Percentiles rank a stretch among this genome's conserved stretches.
Conservation (phyloP, 2,888 invertebrate species). For the Philhelius pedissequus region DNA sequence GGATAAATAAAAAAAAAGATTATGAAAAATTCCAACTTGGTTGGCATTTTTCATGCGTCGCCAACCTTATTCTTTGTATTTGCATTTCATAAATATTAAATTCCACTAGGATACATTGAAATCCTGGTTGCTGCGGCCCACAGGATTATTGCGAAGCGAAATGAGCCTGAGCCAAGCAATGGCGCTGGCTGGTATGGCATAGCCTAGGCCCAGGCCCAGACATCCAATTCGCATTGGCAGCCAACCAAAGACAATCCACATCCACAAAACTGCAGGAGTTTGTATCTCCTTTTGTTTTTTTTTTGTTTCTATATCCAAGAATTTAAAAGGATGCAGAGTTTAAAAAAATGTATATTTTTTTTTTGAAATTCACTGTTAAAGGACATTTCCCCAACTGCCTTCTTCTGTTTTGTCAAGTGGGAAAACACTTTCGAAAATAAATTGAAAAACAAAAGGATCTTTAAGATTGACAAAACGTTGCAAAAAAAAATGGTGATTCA, state of each 20-base stretch:
- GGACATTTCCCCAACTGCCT: slow-evolving; percentile 20
- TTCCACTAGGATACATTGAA: slow-evolving; percentile 57
- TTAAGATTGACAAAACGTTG: slow-evolving; percentile 29
- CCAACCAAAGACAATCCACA: slow-evolving; percentile 65
- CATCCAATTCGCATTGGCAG: slow-evolving; percentile 65
- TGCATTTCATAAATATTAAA: slow-evolving; percentile 69
- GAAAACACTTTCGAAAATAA: slow-evolving; percentile 66
- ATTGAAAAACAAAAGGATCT: slow-evolving; percentile 64
- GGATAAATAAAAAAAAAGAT: neutral
- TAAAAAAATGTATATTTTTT: slow-evolving; percentile 16
- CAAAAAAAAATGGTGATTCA: slow-evolving; percentile 13
- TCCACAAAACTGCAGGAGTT: slow-evolving; percentile 57
- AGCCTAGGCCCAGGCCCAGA: too few species aligned
- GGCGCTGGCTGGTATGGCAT: slow-evolving; percentile 39
- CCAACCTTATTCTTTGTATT: slow-evolving; percentile 63
- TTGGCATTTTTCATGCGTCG: slow-evolving; percentile 64
- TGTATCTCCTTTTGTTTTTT: neutral
- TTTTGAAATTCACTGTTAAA: slow-evolving; percentile 43
- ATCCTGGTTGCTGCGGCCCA: slow-evolving; percentile 3
- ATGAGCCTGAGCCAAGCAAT: neutral
- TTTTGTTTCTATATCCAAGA: neutral
- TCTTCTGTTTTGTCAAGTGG: slow-evolving; percentile 52
- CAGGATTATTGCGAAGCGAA: neutral
- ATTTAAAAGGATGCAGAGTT: slow-evolving; percentile 41
- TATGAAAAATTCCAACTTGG: slow-evolving; percentile 56